Percentiles rank a stretch among this genome's conserved stretches.
These are phyloP conservation scores for Nerophis ophidion DNA, from an alignment of 2,113 vertebrate species.

Conservation along the genomic window DNA sequence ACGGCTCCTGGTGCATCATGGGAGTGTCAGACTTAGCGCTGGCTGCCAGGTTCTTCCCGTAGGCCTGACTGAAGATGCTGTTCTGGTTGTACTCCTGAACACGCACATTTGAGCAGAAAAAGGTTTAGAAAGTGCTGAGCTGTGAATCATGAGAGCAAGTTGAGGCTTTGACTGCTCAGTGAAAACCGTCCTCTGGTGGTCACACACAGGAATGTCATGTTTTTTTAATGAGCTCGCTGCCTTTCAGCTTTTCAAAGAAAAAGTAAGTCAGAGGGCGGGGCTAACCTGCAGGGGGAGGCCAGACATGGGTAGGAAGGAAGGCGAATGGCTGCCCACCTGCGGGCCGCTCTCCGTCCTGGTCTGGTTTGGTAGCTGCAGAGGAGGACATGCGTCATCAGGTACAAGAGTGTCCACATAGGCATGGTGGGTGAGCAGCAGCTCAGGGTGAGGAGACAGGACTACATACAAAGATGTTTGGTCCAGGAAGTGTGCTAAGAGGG, in stretches of 20 bases:
- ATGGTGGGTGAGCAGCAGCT: neutral
- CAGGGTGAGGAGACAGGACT: constrained; percentile 42
- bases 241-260: no score
- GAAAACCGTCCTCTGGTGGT: no score
- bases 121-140: no score
- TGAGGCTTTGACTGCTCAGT: no score
- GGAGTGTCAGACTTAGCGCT: constrained; percentile 80
- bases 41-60: constrained; percentile 84
- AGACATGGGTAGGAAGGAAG: constrained; percentile 85
- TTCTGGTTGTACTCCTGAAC: constrained; percentile 86
- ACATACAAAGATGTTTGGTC: constrained; percentile 99
- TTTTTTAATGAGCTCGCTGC: no score
- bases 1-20: constrained; percentile 88
- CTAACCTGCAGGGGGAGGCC: constrained; percentile 92
- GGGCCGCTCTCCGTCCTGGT: constrained; percentile 85
- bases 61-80: constrained; percentile 95
- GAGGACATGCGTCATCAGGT: neutral
- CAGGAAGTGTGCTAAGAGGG: constrained; percentile 93
- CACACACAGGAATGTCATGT: no score
- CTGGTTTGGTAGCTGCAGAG: constrained; percentile 73
- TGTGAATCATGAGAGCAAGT: no score
- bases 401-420: neutral
- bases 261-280: neutral
- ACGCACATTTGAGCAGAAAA: neutral
- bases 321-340: constrained; percentile 81